These are phyloP conservation scores for Cathartes aura DNA, from an alignment of 2,113 vertebrate genomes.

Conservation along the genomic window DNA sequence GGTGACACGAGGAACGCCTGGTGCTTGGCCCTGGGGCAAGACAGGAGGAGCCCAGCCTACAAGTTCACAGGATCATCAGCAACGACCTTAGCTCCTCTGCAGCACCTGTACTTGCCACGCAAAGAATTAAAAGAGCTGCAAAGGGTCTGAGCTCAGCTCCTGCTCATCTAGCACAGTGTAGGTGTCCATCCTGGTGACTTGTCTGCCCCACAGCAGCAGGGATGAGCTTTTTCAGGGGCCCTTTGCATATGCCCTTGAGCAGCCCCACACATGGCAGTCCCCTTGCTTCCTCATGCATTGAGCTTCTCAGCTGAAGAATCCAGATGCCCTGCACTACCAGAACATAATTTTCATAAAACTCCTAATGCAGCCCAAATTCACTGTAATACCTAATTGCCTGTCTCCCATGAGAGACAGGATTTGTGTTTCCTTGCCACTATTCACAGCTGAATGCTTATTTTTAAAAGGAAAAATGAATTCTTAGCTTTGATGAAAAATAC, in stretches of 20 bases:
- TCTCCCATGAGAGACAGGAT: background rate
- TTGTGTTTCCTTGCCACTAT: background rate
- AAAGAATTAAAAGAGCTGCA: background rate
- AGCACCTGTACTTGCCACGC: too few species aligned
- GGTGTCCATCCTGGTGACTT: background rate
- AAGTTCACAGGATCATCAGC: background rate
- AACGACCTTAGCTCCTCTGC: background rate
- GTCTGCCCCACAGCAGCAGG: background rate
- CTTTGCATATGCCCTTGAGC: too few species aligned
- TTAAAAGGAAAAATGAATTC: background rate
- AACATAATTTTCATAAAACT: background rate
- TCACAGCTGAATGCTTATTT: background rate
- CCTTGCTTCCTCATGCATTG: background rate
- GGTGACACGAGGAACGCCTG: background rate
- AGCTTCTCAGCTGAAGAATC: background rate
- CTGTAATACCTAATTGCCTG: background rate
- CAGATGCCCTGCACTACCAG: background rate
- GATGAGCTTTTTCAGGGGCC: background rate
- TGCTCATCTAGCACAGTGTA: background rate
- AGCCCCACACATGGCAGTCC: background rate
- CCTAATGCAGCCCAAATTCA: background rate
- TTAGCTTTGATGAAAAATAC: background rate
- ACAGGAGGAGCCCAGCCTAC: background rate
- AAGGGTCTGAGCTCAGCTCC: too few species aligned
- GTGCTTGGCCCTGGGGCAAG: background rate